phyloP scores from a whole-genome alignment of 2,797 vertebrate genomes.

The Triplophysa bombifrons region DNA sequence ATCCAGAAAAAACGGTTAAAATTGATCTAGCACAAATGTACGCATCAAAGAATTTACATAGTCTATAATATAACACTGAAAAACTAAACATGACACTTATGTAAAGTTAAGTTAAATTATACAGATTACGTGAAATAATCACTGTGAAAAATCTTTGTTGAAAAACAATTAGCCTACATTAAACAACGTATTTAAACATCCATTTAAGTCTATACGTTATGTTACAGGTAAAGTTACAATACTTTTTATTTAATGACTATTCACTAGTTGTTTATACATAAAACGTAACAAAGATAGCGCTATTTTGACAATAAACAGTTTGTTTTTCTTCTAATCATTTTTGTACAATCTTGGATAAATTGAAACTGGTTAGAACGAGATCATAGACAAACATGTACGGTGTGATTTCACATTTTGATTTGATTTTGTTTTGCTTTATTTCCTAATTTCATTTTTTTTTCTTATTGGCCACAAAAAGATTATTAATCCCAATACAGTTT shows the following conservation, averaged over 20 bases:
- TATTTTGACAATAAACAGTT: not conserved
- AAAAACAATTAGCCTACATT: not conserved
- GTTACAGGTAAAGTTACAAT: not conserved
- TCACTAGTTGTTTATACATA: not conserved
- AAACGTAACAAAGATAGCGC: not conserved
- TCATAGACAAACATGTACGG: not conserved
- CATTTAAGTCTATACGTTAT: not conserved
- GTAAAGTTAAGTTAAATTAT: not conserved
- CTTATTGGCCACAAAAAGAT: not conserved
- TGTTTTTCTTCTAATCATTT: not conserved
- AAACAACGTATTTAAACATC: not conserved
- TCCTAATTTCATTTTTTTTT: not conserved
- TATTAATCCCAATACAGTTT: not conserved
- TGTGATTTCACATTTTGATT: not conserved
- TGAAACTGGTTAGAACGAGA: not conserved
- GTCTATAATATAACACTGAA: not conserved
- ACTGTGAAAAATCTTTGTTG: too few relatives aligned
- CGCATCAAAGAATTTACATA: not conserved
- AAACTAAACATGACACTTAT: not conserved
- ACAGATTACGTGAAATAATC: not conserved
- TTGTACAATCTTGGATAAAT: not conserved
- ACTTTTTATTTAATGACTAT: not conserved
- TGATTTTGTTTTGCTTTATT: not conserved
- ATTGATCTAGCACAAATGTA: too few relatives aligned
- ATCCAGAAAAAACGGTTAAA: not conserved